Conservation (phyloP, 2,888 invertebrate genomes). For the Pyrrhosoma nymphula region DNA sequence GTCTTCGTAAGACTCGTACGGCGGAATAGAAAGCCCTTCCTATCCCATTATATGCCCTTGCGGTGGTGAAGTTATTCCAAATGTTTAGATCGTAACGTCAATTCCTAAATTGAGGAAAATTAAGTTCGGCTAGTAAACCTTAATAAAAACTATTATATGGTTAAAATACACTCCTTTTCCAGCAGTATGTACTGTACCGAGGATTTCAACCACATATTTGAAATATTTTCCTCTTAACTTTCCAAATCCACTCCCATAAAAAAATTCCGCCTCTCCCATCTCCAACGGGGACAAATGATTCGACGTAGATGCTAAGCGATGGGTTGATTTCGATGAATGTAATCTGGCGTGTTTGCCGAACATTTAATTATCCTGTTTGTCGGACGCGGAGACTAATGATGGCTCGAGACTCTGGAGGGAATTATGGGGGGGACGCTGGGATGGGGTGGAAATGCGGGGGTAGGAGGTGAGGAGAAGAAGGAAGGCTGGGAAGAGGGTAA, state of each 20-base stretch:
- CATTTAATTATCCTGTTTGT: conserved; percentile 39
- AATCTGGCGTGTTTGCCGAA: conserved; percentile 39
- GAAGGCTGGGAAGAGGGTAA: neutral
- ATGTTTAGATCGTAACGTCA: too few relatives aligned
- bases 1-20: too few relatives aligned
- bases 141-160: too few relatives aligned
- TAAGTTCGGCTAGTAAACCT: too few relatives aligned
- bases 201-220: too few relatives aligned
- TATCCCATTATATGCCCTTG: too few relatives aligned
- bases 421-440: neutral
- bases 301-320: neutral
- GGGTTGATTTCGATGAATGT: neutral
- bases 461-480: neutral
- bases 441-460: neutral
- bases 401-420: neutral
- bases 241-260: neutral
- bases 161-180: too few relatives aligned
- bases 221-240: too few relatives aligned
- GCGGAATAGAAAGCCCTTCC: too few relatives aligned
- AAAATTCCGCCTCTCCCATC: neutral
- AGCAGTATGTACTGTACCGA: too few relatives aligned
- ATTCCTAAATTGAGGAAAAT: too few relatives aligned
- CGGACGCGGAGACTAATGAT: conserved; percentile 15
- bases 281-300: neutral
- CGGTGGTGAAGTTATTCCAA: too few relatives aligned